Evolutionary conservation across 2,113 vertebrate genomes (phyloP).

Genomic region (Centrocercus urophasianus): DNA sequence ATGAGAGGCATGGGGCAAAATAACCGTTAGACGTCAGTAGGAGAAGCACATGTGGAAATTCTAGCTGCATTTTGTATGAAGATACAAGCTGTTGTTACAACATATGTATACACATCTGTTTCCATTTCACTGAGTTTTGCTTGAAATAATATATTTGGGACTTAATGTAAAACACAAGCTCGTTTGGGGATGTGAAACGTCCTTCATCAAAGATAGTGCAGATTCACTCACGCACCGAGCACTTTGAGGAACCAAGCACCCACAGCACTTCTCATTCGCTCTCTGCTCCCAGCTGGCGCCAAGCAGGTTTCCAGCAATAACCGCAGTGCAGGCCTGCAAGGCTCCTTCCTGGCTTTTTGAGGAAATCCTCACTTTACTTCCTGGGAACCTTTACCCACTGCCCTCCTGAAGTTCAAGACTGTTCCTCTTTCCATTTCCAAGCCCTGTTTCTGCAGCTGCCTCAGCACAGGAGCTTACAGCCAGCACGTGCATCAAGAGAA

Average conservation of each 20-base stretch:
- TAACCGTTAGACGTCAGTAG: background rate
- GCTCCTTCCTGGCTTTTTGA: background rate
- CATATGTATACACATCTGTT: background rate
- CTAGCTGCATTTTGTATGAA: background rate
- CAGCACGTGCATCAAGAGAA: no score
- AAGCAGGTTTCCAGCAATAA: background rate
- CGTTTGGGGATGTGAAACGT: background rate
- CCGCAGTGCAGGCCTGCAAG: rapidly evolving
- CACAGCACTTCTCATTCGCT: background rate
- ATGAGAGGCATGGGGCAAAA: background rate
- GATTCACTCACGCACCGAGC: background rate
- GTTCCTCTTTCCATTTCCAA: background rate
- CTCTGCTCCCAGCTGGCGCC: background rate
- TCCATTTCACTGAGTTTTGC: background rate
- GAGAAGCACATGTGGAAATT: background rate
- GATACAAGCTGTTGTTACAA: background rate
- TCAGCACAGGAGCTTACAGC: rapidly evolving
- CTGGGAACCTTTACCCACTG: background rate
- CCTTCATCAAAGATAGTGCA: background rate
- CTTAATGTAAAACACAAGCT: background rate
- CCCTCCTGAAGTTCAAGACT: background rate
- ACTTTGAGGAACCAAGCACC: background rate
- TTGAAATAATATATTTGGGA: background rate
- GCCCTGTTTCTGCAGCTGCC: background rate
- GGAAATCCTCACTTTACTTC: background rate